Evolutionary conservation across 2,113 vertebrate species (phyloP).

Genomic region (Oenanthe melanoleuca): DNA sequence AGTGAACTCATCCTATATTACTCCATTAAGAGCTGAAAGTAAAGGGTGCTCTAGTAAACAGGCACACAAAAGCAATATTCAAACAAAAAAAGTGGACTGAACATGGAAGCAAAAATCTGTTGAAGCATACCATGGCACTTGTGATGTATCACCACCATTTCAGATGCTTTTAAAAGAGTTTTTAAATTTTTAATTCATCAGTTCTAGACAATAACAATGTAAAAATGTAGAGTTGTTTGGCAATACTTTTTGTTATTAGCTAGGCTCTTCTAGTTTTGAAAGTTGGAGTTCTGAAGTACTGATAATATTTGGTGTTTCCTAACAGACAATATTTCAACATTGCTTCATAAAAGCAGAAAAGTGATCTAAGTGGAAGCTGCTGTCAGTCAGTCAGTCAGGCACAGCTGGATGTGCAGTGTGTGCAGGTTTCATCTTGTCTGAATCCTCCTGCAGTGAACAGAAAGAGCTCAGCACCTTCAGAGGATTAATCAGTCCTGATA

Average conservation of each 20-base stretch:
- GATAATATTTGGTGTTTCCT: neutral
- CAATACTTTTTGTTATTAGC: neutral
- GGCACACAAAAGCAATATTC: neutral
- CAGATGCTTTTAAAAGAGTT: neutral
- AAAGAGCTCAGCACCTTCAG: neutral
- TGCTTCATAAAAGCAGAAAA: neutral
- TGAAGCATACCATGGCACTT: neutral
- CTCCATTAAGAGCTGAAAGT: conserved; percentile 38
- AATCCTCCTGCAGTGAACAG: neutral
- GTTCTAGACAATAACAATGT: neutral
- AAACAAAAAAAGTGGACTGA: conserved; percentile 11
- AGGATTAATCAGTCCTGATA: neutral
- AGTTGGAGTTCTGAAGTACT: neutral
- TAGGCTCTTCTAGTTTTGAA: neutral
- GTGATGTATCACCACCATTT: neutral
- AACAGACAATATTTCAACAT: neutral
- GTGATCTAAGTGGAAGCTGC: neutral
- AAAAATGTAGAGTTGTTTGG: neutral
- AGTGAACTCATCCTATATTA: neutral
- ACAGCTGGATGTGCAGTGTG: neutral
- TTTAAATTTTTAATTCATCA: neutral
- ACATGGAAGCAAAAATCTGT: neutral
- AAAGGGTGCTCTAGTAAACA: conserved; percentile 44
- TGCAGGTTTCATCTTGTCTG: neutral
- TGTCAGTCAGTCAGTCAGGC: neutral